Evolutionary conservation across 2,888 invertebrate genomes (phyloP).

Genomic region (Plutella xylostella): DNA sequence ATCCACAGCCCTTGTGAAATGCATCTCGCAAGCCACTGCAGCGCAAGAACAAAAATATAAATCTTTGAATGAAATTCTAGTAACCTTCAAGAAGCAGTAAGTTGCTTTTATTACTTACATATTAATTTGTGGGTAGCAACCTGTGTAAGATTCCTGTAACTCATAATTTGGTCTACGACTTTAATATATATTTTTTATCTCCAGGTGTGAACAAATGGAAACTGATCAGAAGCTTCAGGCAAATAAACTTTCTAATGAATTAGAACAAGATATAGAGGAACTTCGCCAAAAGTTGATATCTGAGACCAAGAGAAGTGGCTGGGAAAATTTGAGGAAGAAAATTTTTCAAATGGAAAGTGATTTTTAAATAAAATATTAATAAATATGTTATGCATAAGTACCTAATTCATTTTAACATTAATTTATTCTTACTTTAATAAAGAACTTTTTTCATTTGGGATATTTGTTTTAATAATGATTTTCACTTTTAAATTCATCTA

Average conservation of each 20-base stretch:
- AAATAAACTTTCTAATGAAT: constrained; percentile 39
- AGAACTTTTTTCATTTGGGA: too few species aligned
- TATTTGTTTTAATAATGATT: too few species aligned
- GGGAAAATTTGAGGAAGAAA: constrained; percentile 42
- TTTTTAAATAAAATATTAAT: too few species aligned
- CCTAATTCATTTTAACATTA: too few species aligned
- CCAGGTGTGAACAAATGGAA: constrained; percentile 45
- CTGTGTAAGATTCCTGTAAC: too few species aligned
- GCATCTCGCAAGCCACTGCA: constrained; percentile 41
- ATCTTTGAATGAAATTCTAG: constrained; percentile 37
- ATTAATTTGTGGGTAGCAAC: too few species aligned
- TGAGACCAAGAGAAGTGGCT: constrained; percentile 46
- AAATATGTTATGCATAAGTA: too few species aligned
- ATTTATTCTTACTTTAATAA: too few species aligned
- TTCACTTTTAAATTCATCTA: too few species aligned
- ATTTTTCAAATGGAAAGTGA: constrained; percentile 53
- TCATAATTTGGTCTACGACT: background rate
- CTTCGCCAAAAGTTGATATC: constrained; percentile 45
- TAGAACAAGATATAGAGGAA: constrained; percentile 44
- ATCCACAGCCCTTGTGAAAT: constrained; percentile 39
- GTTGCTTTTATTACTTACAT: background rate
- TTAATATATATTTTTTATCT: constrained; percentile 7
- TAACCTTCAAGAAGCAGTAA: constrained; percentile 44
- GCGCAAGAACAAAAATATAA: constrained; percentile 45
- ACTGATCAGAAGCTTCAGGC: constrained; percentile 35